Evolutionary conservation across 2,797 vertebrate species (phyloP).

Genomic region (Setipinna tenuifilis): DNA sequence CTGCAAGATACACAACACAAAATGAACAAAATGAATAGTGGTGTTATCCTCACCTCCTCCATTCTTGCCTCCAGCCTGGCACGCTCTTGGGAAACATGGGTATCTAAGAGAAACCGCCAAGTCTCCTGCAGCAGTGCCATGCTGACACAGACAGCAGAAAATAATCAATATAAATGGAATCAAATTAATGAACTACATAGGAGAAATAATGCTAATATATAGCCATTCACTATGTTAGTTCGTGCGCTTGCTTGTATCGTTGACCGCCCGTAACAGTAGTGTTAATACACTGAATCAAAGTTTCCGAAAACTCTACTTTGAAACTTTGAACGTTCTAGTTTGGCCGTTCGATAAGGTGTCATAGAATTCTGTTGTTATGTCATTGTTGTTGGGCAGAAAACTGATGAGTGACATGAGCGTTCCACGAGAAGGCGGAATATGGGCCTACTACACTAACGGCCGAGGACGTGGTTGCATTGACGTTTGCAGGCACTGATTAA

Average conservation of each 20-base stretch:
- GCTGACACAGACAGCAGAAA: not conserved
- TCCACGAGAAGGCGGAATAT: not conserved
- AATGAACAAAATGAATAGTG: not conserved
- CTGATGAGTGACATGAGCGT: not conserved
- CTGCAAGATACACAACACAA: not conserved
- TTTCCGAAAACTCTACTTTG: not conserved
- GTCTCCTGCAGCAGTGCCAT: not conserved
- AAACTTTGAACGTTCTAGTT: not conserved
- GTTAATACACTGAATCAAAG: not conserved
- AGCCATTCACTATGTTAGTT: too few species aligned
- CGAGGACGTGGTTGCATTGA: too few species aligned
- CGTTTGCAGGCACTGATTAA: too few species aligned
- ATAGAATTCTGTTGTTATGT: not conserved
- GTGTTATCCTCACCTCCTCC: not conserved
- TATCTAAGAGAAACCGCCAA: not conserved
- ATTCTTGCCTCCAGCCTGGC: slow-evolving; percentile 4
- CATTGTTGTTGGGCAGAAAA: slow-evolving; percentile 9
- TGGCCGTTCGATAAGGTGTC: not conserved
- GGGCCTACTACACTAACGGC: too few species aligned
- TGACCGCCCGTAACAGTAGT: not conserved
- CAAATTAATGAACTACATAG: too few species aligned
- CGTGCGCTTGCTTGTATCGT: not conserved
- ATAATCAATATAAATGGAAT: not conserved
- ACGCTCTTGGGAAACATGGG: not conserved
- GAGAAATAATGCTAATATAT: too few species aligned